phyloP scores from a whole-genome alignment of 2,888 invertebrate genomes.

The Melangyna quadrimaculata region DNA sequence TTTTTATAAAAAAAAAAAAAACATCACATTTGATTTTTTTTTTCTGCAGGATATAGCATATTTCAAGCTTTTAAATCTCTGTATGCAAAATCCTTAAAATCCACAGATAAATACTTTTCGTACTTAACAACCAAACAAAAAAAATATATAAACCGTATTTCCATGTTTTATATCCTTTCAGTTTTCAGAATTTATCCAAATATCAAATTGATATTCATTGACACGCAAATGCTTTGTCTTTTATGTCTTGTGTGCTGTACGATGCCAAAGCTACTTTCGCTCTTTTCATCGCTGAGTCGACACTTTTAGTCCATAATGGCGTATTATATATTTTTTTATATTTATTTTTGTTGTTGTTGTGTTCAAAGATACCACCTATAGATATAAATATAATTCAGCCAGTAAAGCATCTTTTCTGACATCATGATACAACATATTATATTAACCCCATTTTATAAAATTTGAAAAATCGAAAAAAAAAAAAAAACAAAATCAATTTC shows the following conservation, averaged over 20 bases:
- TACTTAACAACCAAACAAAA: conserved; percentile 4
- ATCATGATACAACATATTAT: conserved; percentile 56
- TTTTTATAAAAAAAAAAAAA: background rate
- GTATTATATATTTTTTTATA: background rate
- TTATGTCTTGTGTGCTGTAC: conserved; percentile 18
- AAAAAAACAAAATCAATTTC: conserved; percentile 57
- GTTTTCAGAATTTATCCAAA: conserved; percentile 19
- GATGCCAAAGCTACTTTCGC: conserved; percentile 19
- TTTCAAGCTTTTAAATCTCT: conserved; percentile 1
- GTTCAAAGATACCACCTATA: conserved; percentile 36
- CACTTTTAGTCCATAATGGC: conserved; percentile 26
- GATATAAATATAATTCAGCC: conserved; percentile 33
- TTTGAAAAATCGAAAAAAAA: background rate
- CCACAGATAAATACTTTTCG: conserved; percentile 5
- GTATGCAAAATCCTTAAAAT: background rate
- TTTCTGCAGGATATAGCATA: background rate
- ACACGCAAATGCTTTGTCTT: conserved; percentile 58
- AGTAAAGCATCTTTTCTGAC: conserved; percentile 37
- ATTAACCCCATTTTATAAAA: conserved; percentile 52
- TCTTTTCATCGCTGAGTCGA: conserved; percentile 26
- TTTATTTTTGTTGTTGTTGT: background rate
- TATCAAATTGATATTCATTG: conserved; percentile 64
- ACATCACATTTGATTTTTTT: background rate
- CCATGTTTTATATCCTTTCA: conserved; percentile 32
- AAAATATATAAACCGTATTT: conserved; percentile 16